These are phyloP conservation scores for Helarctos malayanus DNA, from an alignment of 2,797 vertebrate species.

Conservation along the genomic window DNA sequence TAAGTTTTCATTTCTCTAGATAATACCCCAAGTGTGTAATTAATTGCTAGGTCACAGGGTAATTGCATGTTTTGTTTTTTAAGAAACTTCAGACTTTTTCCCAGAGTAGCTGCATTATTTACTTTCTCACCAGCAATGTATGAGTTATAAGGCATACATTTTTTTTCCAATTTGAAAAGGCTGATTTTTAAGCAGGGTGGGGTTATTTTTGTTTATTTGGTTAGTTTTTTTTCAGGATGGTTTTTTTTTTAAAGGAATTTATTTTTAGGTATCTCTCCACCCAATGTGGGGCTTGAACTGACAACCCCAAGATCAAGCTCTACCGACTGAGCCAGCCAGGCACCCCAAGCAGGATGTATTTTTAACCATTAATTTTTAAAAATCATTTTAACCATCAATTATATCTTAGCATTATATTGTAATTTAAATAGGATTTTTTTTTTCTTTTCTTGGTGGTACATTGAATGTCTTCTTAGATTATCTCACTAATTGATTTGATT, in stretches of 20 bases:
- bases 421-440: conserved; percentile 1
- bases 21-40: not conserved
- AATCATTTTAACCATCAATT: not conserved
- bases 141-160: not conserved
- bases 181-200: not conserved
- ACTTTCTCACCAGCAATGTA: not conserved
- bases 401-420: not conserved
- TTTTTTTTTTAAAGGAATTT: not conserved
- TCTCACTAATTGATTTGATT: conserved; percentile 28
- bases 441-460: not conserved
- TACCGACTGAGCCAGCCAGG: not conserved
- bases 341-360: not conserved
- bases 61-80: not conserved
- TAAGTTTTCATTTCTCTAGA: not conserved
- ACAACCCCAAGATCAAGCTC: not conserved
- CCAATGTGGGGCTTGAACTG: not conserved
- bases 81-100: not conserved
- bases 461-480: not conserved
- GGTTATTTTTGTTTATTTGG: not conserved
- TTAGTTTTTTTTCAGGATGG: not conserved
- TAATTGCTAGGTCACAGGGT: not conserved
- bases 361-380: not conserved
- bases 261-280: not conserved
- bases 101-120: not conserved
- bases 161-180: not conserved